Evolutionary conservation across 2,888 invertebrate genomes (phyloP), one percentile per base, ranked within the genome.

Genomic region (Hedychridium roseum): DNA sequence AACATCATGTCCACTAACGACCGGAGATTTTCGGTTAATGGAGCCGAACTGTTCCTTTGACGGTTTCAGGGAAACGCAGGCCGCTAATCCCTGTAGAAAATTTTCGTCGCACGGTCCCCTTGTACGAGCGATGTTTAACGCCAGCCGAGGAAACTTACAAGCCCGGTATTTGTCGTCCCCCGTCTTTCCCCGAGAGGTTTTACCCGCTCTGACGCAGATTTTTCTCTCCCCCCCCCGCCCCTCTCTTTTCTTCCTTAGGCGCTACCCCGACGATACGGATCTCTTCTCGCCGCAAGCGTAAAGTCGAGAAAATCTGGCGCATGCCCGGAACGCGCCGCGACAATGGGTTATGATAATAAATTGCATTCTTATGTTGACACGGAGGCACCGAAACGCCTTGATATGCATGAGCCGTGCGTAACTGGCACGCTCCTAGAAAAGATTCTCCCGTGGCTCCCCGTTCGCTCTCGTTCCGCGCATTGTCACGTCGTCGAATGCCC

Each of bases 301-400:
- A 41, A 39, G 45, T 38, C 47, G 48, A 28, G 36, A 41, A 54
- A 57, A 32, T 60, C 57, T 48, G 50, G 34, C 50, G 37, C 43
- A 57, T 34, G 51, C 35, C 36, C n/a, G 54, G 47, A 61, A 60
- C 60, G 61, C 57, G 60, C 50, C 36, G 54, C 60, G 62, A 68
- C 70, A 68, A 68, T 68, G 68, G 68, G 62, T 70, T 70, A 71
- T 67, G 71, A 70, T 69, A 70, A 71, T 71, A 68, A 62, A 66
- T 49, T 60, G 61, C 61, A 64, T n/a, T 68, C 69, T n/a, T n/a
- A 59, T 56, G 65, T 58, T 57, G 48, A 57, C 62, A 59, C 55
- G 59, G 67, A 6, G 20, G 32, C 31, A 35, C 15, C 28, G 18
- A 9, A 14, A 4, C 14, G 47, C 28, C 36, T 34, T 23, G 43